Evolutionary conservation across 2,888 invertebrate species (phyloP).

Genomic region (Lepidocyrtoides sp.): DNA sequence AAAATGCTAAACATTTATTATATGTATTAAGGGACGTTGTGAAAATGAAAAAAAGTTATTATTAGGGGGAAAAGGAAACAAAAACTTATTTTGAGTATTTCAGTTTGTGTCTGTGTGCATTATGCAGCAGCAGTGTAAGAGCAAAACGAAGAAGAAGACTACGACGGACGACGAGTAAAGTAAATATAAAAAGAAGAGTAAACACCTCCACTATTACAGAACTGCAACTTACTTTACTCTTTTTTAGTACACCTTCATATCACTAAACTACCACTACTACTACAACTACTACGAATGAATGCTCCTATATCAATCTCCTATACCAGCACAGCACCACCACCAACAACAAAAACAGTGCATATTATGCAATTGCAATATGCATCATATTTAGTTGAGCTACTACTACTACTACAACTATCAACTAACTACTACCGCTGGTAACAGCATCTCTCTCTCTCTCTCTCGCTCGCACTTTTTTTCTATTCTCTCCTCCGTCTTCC

Average conservation of each 20-base stretch:
- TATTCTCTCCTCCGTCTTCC: background rate
- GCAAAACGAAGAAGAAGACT: slow-evolving; percentile 26
- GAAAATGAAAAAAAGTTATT: slow-evolving; percentile 70
- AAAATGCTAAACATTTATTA: slow-evolving; percentile 75
- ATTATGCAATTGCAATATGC: slow-evolving; percentile 69
- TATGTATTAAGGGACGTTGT: slow-evolving; percentile 78
- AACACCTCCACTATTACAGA: slow-evolving; percentile 64
- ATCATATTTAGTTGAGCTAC: slow-evolving; percentile 62
- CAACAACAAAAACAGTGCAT: slow-evolving; percentile 64
- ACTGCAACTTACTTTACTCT: slow-evolving; percentile 37
- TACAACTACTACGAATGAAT: background rate
- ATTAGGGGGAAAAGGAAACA: slow-evolving; percentile 76
- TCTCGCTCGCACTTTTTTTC: too few species aligned
- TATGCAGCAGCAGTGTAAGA: background rate
- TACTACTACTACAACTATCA: slow-evolving; percentile 24
- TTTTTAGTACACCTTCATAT: slow-evolving; percentile 18
- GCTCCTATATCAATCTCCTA: slow-evolving; percentile 1
- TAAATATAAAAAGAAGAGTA: slow-evolving; percentile 53
- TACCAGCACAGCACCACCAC: slow-evolving; percentile 41
- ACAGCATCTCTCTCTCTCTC: slow-evolving; percentile 48
- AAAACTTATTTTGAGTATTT: slow-evolving; percentile 54
- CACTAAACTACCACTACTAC: background rate
- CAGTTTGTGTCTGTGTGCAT: slow-evolving; percentile 3
- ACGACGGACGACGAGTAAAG: slow-evolving; percentile 53
- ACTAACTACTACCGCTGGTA: slow-evolving; percentile 64